Conservation (phyloP, 2,888 invertebrate species). For the Bibio marci region DNA sequence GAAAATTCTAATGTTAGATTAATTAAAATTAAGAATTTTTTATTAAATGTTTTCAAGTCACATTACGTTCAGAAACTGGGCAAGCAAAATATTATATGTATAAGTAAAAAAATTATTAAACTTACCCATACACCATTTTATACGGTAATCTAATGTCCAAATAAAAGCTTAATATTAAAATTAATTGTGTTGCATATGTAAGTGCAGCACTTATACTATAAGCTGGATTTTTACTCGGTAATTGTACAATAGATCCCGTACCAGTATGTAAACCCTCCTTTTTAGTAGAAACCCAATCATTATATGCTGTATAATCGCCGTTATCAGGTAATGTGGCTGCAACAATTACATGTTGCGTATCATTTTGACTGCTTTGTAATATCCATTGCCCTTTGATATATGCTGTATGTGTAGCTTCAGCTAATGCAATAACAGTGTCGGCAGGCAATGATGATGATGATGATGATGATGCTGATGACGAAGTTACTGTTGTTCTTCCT, state of each 20-base stretch:
- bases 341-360: constrained; percentile 58
- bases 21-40: no score
- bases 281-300: constrained; percentile 49
- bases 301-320: constrained; percentile 67
- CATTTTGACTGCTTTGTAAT: constrained; percentile 41
- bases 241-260: constrained; percentile 32
- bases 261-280: constrained; percentile 26
- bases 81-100: no score
- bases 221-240: constrained; percentile 46
- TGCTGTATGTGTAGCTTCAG: constrained; percentile 61
- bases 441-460: constrained; percentile 7
- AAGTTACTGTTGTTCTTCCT: constrained; percentile 5
- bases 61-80: no score
- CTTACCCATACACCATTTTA: constrained; percentile 46
- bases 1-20: no score
- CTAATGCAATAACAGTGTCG: constrained; percentile 37
- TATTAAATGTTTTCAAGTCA: no score
- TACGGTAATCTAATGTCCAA: constrained; percentile 68
- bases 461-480: neutral
- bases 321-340: constrained; percentile 71
- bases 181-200: constrained; percentile 71
- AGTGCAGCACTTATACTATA: constrained; percentile 65
- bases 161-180: constrained; percentile 65
- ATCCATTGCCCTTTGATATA: constrained; percentile 54
- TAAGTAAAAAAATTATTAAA: no score